A percentile compares a stretch with the other conserved stretches of the same genome.
Conservation (phyloP, 2,113 vertebrate genomes). For the Morone chrysops region DNA sequence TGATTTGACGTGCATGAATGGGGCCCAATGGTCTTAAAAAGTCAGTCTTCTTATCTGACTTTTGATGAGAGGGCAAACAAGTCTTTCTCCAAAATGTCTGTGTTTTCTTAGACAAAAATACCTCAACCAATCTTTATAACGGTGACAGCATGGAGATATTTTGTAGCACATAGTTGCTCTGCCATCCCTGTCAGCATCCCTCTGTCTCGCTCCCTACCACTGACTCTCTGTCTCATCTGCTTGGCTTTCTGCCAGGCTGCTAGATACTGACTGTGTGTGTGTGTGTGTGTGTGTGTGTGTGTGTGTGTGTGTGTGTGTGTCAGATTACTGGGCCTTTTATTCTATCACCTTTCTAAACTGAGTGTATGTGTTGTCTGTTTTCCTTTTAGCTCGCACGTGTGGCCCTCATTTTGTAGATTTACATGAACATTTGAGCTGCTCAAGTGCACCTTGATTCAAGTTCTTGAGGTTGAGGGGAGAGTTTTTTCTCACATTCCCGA, state of each 20-base stretch:
- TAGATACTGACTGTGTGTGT: background rate
- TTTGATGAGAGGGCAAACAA: background rate
- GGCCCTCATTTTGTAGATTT: background rate
- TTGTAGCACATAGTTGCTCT: background rate
- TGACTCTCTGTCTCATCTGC: conserved; percentile 3
- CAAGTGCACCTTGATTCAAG: background rate
- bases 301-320: conserved; percentile 5
- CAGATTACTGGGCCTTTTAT: conserved; percentile 1
- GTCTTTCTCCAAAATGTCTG: background rate
- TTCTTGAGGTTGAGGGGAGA: background rate
- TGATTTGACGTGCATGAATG: background rate
- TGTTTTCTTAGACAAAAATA: background rate
- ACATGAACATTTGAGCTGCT: background rate
- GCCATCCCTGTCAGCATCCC: background rate
- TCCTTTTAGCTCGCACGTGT: no score
- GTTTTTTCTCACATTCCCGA: background rate
- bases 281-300: conserved; percentile 3
- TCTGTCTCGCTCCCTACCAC: background rate
- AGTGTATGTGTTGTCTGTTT: background rate
- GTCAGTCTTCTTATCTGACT: background rate
- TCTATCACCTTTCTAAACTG: background rate
- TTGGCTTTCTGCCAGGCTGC: conserved; percentile 21
- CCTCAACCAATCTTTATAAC: background rate
- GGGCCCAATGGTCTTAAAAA: background rate
- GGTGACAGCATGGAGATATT: no score